Base-by-base conservation (phyloP, 1,140 invertebrate genomes). In the Pemphigus obesinymphae region DNA sequence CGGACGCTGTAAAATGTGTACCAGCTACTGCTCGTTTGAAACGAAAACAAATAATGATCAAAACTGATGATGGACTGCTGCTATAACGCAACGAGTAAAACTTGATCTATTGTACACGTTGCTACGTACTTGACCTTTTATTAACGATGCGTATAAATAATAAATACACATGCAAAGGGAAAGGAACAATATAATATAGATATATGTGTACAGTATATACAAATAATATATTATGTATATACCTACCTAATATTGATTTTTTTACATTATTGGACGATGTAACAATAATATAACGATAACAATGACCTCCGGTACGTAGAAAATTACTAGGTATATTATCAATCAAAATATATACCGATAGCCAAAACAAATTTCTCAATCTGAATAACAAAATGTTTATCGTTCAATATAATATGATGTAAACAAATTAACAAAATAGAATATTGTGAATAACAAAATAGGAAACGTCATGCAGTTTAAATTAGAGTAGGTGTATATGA, bases 31-130 rank as follows among this genome's bases (percentile, higher is more conserved):
- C 26, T 50, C 10, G 70, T 50, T 73, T 23, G 43, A 29, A 73
- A 73, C 17, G 43, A 50, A 73, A 73, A 73, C 70, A 31, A 31
- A 50, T 73, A 73, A 50, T 50, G 70, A 73, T 31, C 45, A 13
- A 17, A 48, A 45, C 13, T 15, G 23, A 45, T 8, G n/a, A 37
- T 13, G 26, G 13, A n/a, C 11, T n/a, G n/a, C n/a, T n/a, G n/a
- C n/a, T n/a, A n/a, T n/a, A n/a, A 29, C 23, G 68, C 45, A 70
- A 70, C 40, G 23, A 40, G 68, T 43, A 70, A 8, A 17, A 45
- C 40, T 45, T 29, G 68, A 17, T 45, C 37, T 29, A 70, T 70
- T 70, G 40, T 45, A 17, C n/a, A n/a, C 1, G 68, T 15, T 70
- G 23, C 68, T 0, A 20, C 68, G 40, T 70, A 45, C 15, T 70